Evolutionary conservation across 2,797 vertebrate species (phyloP), one percentile per base, ranked within the genome.

Genomic region (Acanthurus tractus): DNA sequence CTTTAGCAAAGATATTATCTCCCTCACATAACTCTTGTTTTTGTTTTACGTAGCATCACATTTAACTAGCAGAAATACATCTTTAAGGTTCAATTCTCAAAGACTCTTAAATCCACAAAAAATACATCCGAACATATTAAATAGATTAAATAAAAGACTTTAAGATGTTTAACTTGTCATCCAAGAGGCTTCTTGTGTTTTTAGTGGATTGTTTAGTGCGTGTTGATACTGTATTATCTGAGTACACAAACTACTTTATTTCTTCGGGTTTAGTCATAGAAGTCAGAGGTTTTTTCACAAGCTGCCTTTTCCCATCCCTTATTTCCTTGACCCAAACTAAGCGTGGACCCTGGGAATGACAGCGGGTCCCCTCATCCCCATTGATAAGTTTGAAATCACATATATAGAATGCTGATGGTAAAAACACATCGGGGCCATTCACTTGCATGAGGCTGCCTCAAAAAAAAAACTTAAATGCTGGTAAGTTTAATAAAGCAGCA

Each of bases 251-350:
- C 17, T 46, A 17, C 3, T 40, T 29, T 14, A 11, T 44, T 73
- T 6, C 59, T 34, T 9, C 3, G 4, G 14, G 54, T 34, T 17
- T 12, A 1, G 23, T 18, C 10, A n/a, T 34, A 34, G 29, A 48
- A 69, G n/a, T 64, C 18, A 4, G 8, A 58, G 22, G 12, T 42
- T 71, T 78, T 25, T 59, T 78, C 25, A 48, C 53, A 20, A 36
- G 36, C 14, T 18, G 18, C 15, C 2, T 50, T 44, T 63, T 56
- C 6, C 6, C 3, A 4, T 29, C 29, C 29, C 29, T 29, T 29
- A 29, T 11, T 46, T 36, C 15, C 25, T n/a, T 12, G 4, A 1
- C 2, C 40, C 3, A 46, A 61, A 55, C 61, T 40, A 38, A 34
- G 36, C 1, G 36, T 23, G 14, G 14, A 3, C 46, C 22, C 6